phyloP scores from a whole-genome alignment of 2,797 vertebrate genomes.

The Odontamblyopus rebecca region DNA sequence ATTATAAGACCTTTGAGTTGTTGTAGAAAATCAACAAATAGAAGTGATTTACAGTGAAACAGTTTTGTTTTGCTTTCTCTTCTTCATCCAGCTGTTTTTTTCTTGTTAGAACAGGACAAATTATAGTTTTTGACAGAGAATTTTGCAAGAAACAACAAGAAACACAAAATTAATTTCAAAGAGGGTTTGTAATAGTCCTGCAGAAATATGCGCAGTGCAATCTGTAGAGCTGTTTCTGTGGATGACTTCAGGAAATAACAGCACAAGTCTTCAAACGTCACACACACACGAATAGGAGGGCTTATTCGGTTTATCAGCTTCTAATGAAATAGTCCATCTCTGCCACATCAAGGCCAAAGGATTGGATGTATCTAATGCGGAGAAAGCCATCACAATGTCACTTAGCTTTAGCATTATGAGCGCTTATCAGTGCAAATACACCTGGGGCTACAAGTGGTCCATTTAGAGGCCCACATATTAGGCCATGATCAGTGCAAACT shows the following conservation, averaged over 20 bases:
- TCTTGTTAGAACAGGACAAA: neutral
- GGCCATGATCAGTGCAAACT: slow-evolving; percentile 18
- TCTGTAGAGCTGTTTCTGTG: slow-evolving; percentile 43
- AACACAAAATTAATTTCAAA: neutral
- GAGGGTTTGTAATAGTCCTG: neutral
- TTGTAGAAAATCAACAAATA: neutral
- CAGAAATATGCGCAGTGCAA: slow-evolving; percentile 13
- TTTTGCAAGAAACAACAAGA: neutral
- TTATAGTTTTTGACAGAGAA: neutral
- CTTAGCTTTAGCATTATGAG: slow-evolving; percentile 42
- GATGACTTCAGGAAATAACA: slow-evolving; percentile 48
- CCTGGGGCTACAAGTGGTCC: slow-evolving; percentile 38
- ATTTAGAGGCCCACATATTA: slow-evolving; percentile 49
- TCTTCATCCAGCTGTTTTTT: neutral
- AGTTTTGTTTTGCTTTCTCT: neutral
- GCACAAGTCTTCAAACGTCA: slow-evolving; percentile 33
- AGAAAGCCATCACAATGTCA: slow-evolving; percentile 33
- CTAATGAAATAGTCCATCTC: slow-evolving; percentile 69
- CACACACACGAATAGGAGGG: slow-evolving; percentile 32
- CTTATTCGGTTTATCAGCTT: slow-evolving; percentile 59
- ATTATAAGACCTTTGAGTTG: neutral
- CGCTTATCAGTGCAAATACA: slow-evolving; percentile 27
- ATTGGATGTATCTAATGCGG: slow-evolving; percentile 51
- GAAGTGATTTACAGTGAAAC: no score
- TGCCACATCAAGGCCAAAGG: slow-evolving; percentile 52